These are phyloP conservation scores for Coturnix japonica DNA, from an alignment of 2,113 vertebrate genomes.

Conservation along the genomic window DNA sequence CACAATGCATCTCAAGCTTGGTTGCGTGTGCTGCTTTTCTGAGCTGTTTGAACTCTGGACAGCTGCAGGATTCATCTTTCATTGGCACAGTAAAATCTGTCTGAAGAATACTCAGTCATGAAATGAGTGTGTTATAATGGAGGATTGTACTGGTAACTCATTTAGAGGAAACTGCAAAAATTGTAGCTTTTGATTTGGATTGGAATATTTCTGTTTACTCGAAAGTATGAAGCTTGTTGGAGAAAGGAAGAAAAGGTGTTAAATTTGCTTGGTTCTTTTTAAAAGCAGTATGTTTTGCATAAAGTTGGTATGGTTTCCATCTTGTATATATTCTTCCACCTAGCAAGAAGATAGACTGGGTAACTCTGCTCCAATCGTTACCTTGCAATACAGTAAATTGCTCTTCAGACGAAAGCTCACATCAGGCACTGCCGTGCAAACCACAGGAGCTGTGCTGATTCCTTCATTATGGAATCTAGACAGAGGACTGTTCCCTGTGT, in stretches of 20 bases:
- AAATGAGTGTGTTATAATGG: neutral
- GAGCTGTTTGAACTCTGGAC: conserved; percentile 7
- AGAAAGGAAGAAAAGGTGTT: neutral
- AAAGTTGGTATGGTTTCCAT: neutral
- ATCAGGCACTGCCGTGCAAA: neutral
- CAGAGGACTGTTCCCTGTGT: neutral
- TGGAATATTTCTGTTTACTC: neutral
- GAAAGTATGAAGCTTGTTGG: neutral
- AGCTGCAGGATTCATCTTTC: conserved; percentile 33
- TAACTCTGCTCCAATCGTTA: neutral
- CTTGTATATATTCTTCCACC: neutral
- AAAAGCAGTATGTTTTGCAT: neutral
- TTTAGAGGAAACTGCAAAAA: neutral
- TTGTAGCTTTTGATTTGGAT: neutral
- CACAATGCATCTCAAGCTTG: neutral
- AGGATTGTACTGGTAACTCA: neutral
- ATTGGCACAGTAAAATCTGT: neutral
- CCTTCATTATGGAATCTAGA: neutral
- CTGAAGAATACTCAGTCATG: neutral
- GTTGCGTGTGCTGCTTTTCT: neutral
- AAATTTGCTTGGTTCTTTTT: neutral
- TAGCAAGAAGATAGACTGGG: neutral
- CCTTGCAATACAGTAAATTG: neutral
- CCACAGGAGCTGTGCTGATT: neutral
- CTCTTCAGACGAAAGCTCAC: neutral